A percentile compares a stretch with the other conserved stretches of the same genome.
These are phyloP conservation scores for Microtus montanus DNA, from an alignment of 2,113 vertebrate species.

Conservation along the genomic window DNA sequence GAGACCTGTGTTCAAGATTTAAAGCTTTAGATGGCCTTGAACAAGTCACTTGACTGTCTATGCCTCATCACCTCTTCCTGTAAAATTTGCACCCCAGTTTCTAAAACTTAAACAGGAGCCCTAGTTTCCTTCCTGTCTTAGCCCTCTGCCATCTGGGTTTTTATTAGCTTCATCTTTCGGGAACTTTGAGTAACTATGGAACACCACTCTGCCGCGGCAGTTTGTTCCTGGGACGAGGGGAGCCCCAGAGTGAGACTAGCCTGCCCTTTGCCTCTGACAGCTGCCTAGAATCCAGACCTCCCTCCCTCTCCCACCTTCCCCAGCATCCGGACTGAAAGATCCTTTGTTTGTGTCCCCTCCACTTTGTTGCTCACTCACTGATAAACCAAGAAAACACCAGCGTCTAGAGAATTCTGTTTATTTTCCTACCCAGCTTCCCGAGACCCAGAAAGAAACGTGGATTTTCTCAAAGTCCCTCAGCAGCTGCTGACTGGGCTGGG, in stretches of 20 bases:
- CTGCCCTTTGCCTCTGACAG: slow-evolving; percentile 5
- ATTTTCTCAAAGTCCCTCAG: neutral
- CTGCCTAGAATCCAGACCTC: neutral
- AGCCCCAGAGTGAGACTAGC: neutral
- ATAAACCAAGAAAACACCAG: neutral
- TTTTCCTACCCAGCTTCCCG: neutral
- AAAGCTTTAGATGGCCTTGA: neutral
- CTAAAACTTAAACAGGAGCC: neutral
- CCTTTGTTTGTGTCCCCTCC: neutral
- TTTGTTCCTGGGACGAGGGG: neutral
- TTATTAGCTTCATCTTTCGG: slow-evolving; percentile 51
- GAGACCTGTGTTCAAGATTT: neutral
- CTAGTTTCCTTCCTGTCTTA: neutral
- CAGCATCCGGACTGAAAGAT: neutral
- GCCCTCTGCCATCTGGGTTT: slow-evolving; percentile 47
- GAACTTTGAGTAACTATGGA: slow-evolving; percentile 14
- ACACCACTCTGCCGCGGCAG: neutral
- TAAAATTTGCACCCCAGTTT: neutral
- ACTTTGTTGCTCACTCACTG: neutral
- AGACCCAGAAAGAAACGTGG: neutral
- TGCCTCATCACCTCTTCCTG: neutral
- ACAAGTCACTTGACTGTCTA: neutral
- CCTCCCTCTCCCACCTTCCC: neutral
- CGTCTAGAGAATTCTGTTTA: neutral
- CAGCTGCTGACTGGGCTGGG: neutral